Conservation (phyloP, 2,797 vertebrate genomes). For the Acanthurus lineatus region DNA sequence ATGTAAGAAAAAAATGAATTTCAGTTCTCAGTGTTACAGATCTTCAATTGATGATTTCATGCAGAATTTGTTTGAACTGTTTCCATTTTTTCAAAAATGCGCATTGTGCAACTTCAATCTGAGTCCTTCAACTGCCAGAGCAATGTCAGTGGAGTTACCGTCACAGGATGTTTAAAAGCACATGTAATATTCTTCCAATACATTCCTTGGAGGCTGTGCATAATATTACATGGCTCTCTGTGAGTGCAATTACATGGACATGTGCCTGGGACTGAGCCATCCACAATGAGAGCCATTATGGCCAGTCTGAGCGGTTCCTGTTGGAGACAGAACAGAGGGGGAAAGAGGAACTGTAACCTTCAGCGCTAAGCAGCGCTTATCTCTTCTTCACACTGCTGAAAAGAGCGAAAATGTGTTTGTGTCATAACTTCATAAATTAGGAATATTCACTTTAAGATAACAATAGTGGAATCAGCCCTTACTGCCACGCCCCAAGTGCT, state of each 20-base stretch:
- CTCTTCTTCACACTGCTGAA: conserved; percentile 36
- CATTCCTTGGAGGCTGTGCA: conserved; percentile 40
- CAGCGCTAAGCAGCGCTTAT: conserved; percentile 52
- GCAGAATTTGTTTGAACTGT: not conserved
- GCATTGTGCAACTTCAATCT: conserved; percentile 25
- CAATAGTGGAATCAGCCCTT: not conserved
- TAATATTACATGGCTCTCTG: conserved; percentile 56
- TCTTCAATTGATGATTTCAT: conserved; percentile 5
- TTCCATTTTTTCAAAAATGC: conserved; percentile 26
- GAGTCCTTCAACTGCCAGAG: conserved; percentile 42
- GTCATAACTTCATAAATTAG: conserved; percentile 64
- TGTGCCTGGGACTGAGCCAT: conserved; percentile 44
- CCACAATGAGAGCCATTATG: conserved; percentile 59
- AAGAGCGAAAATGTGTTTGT: conserved; percentile 49
- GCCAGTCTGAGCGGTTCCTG: conserved; percentile 39
- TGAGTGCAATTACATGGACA: conserved; percentile 55
- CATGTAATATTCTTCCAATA: conserved; percentile 43
- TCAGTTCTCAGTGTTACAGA: not conserved
- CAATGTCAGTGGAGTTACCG: conserved; percentile 43
- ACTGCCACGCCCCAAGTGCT: conserved; percentile 2
- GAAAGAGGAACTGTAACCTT: conserved; percentile 53
- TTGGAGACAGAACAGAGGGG: conserved; percentile 44
- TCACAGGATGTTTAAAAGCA: conserved; percentile 53
- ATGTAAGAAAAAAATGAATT: not conserved
- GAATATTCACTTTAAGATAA: conserved; percentile 37